Evolutionary conservation across 2,888 invertebrate genomes (phyloP), one percentile per base, ranked within the genome.

Genomic region (Heteropelma amictum): DNA sequence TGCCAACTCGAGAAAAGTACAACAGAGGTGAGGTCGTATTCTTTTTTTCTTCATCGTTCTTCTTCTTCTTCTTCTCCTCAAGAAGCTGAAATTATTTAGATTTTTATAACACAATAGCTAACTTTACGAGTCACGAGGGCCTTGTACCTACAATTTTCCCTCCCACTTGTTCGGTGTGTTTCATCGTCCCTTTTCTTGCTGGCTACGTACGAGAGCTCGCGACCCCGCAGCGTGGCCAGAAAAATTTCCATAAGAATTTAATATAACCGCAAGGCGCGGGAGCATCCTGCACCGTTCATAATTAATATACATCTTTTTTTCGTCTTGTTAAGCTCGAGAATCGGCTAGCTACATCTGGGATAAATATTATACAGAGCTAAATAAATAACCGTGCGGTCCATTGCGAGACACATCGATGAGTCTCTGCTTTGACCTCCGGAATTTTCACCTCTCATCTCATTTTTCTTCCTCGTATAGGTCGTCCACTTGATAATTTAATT

Each of bases 161-260:
- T 23, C 33, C 26, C 33, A 19, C 23, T 33, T 21, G 23, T 14
- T 26, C 14, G 17, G 23, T 1, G 23, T 26, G 23, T 63, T 26
- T 12, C 30, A 28, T 54, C n/a, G 53, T 26, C 42, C 53, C 54
- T 58, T 58, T 47, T 58, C 35, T 49, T 10, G 19, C 35, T 10
- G 10, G 23, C 21, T 14, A 28, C 17, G 26, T 38, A 38, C 51
- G 30, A 54, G 42, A 53, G 42, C 40, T 42, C 64, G 42, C 56
- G 38, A 23, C 69, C 23, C n/a, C 38, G 8, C 33, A n/a, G 14
- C 26, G 80, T 12, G 47, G 64, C 67, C 82, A 56, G 68, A 68
- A 68, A n/a, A 68, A 87, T 88, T 88, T 88, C 85, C 88, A 88
- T 88, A 88, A 88, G 88, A 88, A 88, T 88, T 88, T 88, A 88